Conservation (phyloP, 2,888 invertebrate species). For the Phaonia tiefii region DNA sequence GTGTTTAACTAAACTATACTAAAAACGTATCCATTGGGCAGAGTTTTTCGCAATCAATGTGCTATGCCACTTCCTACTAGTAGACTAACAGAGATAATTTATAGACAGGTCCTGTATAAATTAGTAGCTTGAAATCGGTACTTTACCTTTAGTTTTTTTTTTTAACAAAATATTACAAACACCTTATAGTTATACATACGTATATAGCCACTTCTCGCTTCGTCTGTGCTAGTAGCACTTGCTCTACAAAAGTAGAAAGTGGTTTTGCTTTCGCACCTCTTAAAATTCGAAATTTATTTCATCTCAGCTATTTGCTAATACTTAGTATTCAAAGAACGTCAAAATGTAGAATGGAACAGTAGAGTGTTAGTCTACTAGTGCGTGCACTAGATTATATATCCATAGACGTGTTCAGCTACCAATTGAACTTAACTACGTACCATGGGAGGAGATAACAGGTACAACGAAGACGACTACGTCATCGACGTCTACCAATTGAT, state of each 20-base stretch:
- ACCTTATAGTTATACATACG: too few species aligned
- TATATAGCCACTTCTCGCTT: not conserved
- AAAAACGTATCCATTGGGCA: too few species aligned
- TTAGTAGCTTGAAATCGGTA: too few species aligned
- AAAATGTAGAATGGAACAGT: constrained; percentile 30
- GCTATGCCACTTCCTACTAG: too few species aligned
- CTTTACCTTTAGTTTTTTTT: too few species aligned
- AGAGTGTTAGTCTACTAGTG: constrained; percentile 34
- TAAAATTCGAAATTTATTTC: constrained; percentile 10
- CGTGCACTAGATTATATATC: constrained; percentile 52
- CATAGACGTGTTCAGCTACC: not conserved
- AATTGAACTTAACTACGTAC: not conserved
- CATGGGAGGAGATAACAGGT: constrained; percentile 32
- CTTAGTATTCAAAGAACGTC: constrained; percentile 21
- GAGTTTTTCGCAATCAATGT: too few species aligned
- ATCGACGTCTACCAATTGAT: constrained; percentile 13
- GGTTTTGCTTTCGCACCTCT: not conserved
- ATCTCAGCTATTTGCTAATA: too few species aligned
- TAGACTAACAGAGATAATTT: too few species aligned
- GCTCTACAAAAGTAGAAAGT: constrained; percentile 3
- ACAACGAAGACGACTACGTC: constrained; percentile 31
- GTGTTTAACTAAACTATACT: too few species aligned
- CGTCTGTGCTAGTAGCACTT: too few species aligned
- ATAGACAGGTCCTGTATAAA: too few species aligned
- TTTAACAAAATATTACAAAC: too few species aligned